These are phyloP conservation scores for Brachyopa scutellaris DNA, from an alignment of 2,888 invertebrate genomes.

Conservation along the genomic window DNA sequence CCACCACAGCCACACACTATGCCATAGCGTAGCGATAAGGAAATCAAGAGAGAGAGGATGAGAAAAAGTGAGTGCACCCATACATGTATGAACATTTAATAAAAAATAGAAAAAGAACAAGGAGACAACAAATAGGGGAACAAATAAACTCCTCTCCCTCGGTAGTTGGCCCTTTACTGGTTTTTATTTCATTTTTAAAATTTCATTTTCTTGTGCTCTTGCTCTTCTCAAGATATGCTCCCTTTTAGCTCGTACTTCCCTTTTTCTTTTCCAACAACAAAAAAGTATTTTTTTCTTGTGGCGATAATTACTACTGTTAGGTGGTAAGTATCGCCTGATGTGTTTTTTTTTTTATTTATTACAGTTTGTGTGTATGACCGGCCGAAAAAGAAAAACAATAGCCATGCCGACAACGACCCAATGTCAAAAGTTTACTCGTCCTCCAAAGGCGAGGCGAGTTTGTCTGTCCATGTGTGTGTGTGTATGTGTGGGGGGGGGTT, in stretches of 20 bases:
- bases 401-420: too few relatives aligned
- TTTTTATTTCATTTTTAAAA: background rate
- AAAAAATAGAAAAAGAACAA: background rate
- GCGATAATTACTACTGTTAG: too few relatives aligned
- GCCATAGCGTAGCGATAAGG: constrained; percentile 27
- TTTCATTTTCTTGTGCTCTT: background rate
- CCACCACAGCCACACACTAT: too few relatives aligned
- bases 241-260: background rate
- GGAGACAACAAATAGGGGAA: background rate
- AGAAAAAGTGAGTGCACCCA: constrained; percentile 20
- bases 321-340: constrained; percentile 24
- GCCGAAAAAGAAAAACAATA: too few relatives aligned
- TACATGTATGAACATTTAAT: background rate
- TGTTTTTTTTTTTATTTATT: too few relatives aligned
- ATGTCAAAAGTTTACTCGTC: too few relatives aligned
- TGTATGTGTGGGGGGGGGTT: too few relatives aligned
- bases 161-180: background rate
- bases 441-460: too few relatives aligned
- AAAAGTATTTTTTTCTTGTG: too few relatives aligned
- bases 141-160: background rate
- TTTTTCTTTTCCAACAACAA: too few relatives aligned
- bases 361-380: too few relatives aligned
- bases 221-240: too few relatives aligned
- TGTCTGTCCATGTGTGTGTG: background rate
- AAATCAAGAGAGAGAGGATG: constrained; percentile 11